These are phyloP conservation scores for Paralichthys olivaceus DNA, from an alignment of 2,113 vertebrate genomes.

Conservation along the genomic window DNA sequence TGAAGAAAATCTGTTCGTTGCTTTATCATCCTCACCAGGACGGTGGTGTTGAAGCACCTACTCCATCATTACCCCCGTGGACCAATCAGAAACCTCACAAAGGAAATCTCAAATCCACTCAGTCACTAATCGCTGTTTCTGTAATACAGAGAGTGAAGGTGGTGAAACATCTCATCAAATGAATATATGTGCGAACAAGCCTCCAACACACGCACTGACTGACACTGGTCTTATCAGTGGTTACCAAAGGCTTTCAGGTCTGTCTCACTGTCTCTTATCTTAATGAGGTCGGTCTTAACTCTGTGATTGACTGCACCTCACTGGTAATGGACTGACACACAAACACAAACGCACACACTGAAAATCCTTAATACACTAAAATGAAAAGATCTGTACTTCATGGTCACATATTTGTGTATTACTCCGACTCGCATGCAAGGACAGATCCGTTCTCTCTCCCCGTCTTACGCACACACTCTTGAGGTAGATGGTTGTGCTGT, in stretches of 20 bases:
- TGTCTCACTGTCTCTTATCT: slow-evolving; percentile 69
- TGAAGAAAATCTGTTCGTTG: background rate
- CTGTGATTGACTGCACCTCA: slow-evolving; percentile 59
- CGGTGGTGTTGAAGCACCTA: background rate
- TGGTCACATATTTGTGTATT: no score
- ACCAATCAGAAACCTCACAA: slow-evolving; percentile 27
- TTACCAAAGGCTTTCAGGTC: slow-evolving; percentile 37
- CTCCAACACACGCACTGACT: slow-evolving; percentile 7
- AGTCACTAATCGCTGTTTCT: slow-evolving; percentile 23
- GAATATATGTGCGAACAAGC: background rate
- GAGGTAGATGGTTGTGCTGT: slow-evolving; percentile 29
- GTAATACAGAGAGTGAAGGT: background rate
- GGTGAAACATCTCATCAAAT: background rate
- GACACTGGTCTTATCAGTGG: slow-evolving; percentile 51
- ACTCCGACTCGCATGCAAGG: background rate
- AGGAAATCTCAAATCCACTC: slow-evolving; percentile 12
- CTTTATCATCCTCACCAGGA: background rate
- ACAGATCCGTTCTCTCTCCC: background rate
- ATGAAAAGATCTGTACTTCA: slow-evolving; percentile 4
- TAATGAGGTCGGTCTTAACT: slow-evolving; percentile 70
- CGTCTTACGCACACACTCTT: background rate
- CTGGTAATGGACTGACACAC: slow-evolving; percentile 46
- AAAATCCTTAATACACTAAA: background rate
- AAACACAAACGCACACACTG: background rate
- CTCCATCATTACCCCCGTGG: background rate